Evolutionary conservation across 2,888 invertebrate species (phyloP), one percentile per base, ranked within the genome.

Genomic region (Dicyrtomina minuta): DNA sequence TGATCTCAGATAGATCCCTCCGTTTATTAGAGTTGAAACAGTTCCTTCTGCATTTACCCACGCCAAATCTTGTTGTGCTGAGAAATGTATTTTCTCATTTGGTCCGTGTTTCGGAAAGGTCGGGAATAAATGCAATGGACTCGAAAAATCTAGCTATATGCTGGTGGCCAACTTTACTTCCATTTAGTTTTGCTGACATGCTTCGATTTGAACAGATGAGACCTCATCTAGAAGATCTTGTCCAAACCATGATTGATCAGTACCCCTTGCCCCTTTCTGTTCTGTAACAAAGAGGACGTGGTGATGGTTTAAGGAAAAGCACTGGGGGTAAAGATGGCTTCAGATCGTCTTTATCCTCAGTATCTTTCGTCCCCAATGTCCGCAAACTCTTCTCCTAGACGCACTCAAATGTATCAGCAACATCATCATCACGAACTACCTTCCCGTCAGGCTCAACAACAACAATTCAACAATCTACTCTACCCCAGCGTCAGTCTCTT

Each of bases 241-340:
- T 96, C 76, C 95, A 95, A 85, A 94, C 94, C 73, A 92, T 96
- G 91, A 96, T 96, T 82, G 95, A 96, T 84, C 95, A 96, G 84
- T 94, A 91, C 84, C 92, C 93, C n/a, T n/a, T n/a, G n/a, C n/a
- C n/a, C n/a, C 73, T 96, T 95, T 86, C 88, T 96, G 80, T 96
- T 96, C 84, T 91, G 94, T 81, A 93, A 92, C 75, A 91, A 93
- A 83, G 93, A 95, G 83, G 95, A 95, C 78, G 92, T 93, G 81
- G 93, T 94, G 81, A 94, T 93, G 93, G 93, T 93, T 84, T 93
- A 75, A 76, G n/a, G n/a, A 12, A 46, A 17, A 20, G 49, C 49
- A 46, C n/a, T 46, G 49, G 49, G 49, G 49, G 20, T 33, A 8
- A 33, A 33, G 33, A 33, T 33, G 33, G 33, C 33, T 33, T 33